Conservation (phyloP, 2,797 vertebrate genomes). For the Ceryle rudis region DNA sequence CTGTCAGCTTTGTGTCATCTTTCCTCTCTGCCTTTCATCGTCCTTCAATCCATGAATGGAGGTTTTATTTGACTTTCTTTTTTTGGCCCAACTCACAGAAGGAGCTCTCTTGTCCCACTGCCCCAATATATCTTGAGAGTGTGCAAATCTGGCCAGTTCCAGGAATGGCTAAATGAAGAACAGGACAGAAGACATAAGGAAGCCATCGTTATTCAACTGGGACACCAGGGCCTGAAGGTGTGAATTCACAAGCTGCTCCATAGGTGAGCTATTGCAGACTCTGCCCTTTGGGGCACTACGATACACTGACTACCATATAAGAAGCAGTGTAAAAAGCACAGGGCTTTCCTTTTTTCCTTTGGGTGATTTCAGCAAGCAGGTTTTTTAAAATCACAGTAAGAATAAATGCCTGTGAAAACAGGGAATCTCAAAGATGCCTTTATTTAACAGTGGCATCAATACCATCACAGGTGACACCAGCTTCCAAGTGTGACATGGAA, state of each 20-base stretch:
- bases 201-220: not conserved
- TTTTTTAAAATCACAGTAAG: not conserved
- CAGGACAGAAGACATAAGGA: not conserved
- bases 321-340: not conserved
- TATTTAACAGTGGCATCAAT: not conserved
- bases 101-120: constrained; percentile 15
- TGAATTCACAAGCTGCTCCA: not conserved
- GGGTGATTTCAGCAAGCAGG: too few species aligned
- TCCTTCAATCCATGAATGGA: constrained; percentile 76
- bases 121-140: not conserved
- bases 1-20: constrained; percentile 78
- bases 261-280: not conserved
- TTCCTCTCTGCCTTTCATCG: constrained; percentile 75
- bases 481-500: not conserved
- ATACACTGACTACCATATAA: not conserved
- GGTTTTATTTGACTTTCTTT: constrained; percentile 74
- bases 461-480: not conserved
- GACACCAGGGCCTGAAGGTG: not conserved
- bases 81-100: constrained; percentile 45
- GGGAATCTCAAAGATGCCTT: not conserved
- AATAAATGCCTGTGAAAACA: not conserved
- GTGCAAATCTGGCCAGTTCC: not conserved
- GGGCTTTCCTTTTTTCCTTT: not conserved
- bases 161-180: not conserved
- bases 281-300: not conserved